A percentile compares a stretch with the other conserved stretches of the same genome.
Conservation (phyloP, 2,888 invertebrate genomes). For the Drosophila bunnanda region DNA sequence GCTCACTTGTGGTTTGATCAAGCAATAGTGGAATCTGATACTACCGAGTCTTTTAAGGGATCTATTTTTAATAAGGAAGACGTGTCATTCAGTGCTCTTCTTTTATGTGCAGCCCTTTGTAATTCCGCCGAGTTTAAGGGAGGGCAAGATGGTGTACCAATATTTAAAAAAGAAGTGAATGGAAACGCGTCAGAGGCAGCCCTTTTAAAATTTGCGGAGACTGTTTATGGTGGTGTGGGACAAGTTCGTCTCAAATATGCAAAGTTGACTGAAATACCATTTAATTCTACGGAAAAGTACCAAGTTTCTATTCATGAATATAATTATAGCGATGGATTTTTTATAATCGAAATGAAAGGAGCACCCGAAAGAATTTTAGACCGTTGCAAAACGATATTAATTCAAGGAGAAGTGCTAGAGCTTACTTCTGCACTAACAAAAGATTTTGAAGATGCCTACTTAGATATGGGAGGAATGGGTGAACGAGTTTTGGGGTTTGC, state of each 20-base stretch:
- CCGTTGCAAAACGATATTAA: slow-evolving; percentile 94
- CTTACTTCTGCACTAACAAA: slow-evolving; percentile 97
- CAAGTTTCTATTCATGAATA: slow-evolving; percentile 98
- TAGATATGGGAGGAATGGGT: slow-evolving; percentile 95
- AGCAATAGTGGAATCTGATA: slow-evolving; percentile 99
- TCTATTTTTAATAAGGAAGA: slow-evolving; percentile 92
- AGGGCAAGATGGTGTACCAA: slow-evolving; percentile 95
- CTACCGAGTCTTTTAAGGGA: slow-evolving; percentile 98
- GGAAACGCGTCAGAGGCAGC: slow-evolving; percentile 98
- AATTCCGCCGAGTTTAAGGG: slow-evolving; percentile 99
- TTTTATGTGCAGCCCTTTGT: slow-evolving; percentile 97
- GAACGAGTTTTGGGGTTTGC: slow-evolving; percentile 97
- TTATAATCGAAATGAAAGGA: slow-evolving; percentile 97
- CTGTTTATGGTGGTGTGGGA: slow-evolving; percentile 94
- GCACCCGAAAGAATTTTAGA: slow-evolving; percentile 98
- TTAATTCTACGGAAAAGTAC: slow-evolving; percentile 98
- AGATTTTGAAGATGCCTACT: slow-evolving; percentile 96
- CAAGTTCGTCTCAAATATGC: slow-evolving; percentile 93
- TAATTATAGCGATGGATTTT: slow-evolving; percentile 94
- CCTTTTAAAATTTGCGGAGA: slow-evolving; percentile 95
- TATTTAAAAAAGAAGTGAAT: slow-evolving; percentile 96
- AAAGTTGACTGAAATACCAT: slow-evolving; percentile 96
- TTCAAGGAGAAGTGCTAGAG: slow-evolving; percentile 95
- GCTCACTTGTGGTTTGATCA: slow-evolving; percentile 99
- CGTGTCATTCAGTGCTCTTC: slow-evolving; percentile 94